Conservation (phyloP, 1,140 invertebrate genomes). For the Vanessa atalanta region DNA sequence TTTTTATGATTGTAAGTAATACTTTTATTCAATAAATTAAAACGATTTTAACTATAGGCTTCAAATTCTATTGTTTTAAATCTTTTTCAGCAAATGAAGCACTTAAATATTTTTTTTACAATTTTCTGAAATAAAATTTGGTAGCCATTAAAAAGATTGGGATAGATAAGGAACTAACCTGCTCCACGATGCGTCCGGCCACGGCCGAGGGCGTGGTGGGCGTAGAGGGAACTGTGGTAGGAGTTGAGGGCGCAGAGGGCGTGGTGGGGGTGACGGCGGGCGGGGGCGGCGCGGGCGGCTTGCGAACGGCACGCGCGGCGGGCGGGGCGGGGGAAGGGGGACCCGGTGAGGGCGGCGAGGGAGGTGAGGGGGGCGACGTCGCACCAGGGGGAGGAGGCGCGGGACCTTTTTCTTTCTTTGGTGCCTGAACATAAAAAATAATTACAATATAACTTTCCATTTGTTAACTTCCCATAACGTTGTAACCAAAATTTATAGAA, state of each 20-base stretch:
- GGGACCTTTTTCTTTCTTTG: constrained; percentile 87
- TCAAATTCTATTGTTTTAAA: no score
- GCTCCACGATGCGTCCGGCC: constrained; percentile 61
- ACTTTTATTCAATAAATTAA: no score
- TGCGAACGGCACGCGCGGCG: constrained; percentile 44
- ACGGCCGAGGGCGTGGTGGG: constrained; percentile 37
- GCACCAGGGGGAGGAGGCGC: constrained; percentile 84
- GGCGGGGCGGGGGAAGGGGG: constrained; percentile 26
- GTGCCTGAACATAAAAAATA: constrained; percentile 62
- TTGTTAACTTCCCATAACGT: no score
- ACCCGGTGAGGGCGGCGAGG: constrained; percentile 20
- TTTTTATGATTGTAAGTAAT: background rate
- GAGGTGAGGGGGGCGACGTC: constrained; percentile 43
- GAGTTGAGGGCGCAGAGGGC: constrained; percentile 34
- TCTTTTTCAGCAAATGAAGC: no score
- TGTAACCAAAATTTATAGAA: no score
- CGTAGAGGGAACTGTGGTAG: background rate
- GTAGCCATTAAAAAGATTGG: no score
- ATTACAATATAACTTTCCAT: no score
- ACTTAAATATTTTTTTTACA: no score
- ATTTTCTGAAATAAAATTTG: no score
- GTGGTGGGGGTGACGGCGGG: constrained; percentile 64
- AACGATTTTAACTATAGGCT: no score
- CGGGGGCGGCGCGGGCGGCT: constrained; percentile 78
- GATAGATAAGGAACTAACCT: constrained; percentile 41